Percentiles rank a stretch among this genome's conserved stretches.
Conservation (phyloP, 2,113 vertebrate species). For the Hiodon alosoides region DNA sequence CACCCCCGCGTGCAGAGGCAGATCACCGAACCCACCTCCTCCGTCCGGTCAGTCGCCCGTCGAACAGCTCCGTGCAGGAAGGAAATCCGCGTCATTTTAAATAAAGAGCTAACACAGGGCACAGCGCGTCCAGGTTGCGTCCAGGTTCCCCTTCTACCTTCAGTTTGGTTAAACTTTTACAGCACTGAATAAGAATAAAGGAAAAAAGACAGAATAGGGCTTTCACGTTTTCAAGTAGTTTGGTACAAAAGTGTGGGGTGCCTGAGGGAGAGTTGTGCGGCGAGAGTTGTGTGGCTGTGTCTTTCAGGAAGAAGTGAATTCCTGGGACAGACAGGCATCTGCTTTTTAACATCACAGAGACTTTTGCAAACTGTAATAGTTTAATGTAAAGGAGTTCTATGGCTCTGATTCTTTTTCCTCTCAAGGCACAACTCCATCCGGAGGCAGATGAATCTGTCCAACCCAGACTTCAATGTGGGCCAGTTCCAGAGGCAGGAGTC, state of each 20-base stretch:
- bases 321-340: neutral
- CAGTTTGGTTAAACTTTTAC: too few relatives aligned
- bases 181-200: neutral
- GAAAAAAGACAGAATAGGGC: constrained; percentile 18
- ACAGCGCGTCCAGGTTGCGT: constrained; percentile 27
- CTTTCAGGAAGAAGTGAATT: neutral
- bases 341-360: neutral
- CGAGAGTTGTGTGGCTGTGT: too few relatives aligned
- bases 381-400: neutral
- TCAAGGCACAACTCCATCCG: constrained; percentile 88
- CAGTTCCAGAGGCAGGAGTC: constrained; percentile 96
- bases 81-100: neutral
- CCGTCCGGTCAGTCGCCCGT: constrained; percentile 74
- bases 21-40: constrained; percentile 85
- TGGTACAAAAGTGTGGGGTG: too few relatives aligned
- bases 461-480: constrained; percentile 89
- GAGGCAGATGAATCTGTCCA: constrained; percentile 92
- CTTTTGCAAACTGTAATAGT: neutral
- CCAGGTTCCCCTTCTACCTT: constrained; percentile 40
- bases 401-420: constrained; percentile 40
- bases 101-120: constrained; percentile 12
- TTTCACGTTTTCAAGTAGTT: too few relatives aligned
- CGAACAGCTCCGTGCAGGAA: neutral
- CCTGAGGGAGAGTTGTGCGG: too few relatives aligned
- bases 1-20: constrained; percentile 81